Evolutionary conservation across 2,797 vertebrate species (phyloP).

Genomic region (Hydrolagus colliei): DNA sequence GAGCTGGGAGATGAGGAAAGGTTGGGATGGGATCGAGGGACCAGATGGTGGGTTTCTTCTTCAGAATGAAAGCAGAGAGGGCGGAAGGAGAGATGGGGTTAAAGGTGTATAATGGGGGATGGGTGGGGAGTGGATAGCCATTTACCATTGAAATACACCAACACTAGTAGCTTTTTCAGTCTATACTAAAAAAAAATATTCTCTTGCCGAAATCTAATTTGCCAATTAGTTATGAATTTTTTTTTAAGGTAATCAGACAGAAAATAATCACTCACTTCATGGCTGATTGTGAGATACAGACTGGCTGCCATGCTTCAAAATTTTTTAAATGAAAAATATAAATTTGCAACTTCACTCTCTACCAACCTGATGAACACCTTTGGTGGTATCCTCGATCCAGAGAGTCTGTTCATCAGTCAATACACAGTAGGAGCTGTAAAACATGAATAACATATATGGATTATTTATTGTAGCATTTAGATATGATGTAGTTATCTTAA

Average conservation of each 20-base stretch:
- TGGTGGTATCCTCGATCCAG: conserved; percentile 97
- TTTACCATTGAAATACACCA: background rate
- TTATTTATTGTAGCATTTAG: background rate
- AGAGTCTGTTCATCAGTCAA: conserved; percentile 86
- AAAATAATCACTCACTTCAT: background rate
- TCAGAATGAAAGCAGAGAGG: no score
- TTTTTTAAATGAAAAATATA: background rate
- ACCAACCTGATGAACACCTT: conserved; percentile 90
- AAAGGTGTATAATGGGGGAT: background rate
- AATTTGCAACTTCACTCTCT: conserved; percentile 24
- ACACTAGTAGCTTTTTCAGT: background rate
- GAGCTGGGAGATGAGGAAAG: no score
- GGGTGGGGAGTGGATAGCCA: background rate
- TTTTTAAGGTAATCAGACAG: background rate
- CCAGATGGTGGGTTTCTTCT: no score
- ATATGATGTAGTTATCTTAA: no score
- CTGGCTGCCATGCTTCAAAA: background rate
- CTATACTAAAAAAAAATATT: background rate
- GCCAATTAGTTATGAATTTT: background rate
- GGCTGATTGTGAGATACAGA: background rate
- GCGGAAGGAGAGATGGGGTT: no score
- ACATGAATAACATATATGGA: conserved; percentile 29
- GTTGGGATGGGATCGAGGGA: no score
- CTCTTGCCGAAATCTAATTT: background rate
- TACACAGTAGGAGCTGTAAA: conserved; percentile 75